phyloP scores from a whole-genome alignment of 2,797 vertebrate genomes.

The Tenualosa ilisha region DNA sequence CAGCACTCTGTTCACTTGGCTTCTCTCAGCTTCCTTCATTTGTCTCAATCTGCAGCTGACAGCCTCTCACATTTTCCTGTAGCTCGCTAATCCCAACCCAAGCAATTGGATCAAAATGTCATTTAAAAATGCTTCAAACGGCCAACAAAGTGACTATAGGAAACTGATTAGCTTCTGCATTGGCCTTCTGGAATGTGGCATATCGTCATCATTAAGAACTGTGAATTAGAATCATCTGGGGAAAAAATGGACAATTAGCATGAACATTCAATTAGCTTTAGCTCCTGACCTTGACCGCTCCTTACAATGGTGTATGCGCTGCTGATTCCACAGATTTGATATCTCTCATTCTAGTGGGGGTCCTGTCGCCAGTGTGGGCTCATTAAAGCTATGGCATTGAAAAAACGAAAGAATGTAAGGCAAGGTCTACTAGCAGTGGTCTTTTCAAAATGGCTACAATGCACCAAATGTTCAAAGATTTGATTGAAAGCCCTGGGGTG shows the following conservation, averaged over 20 bases:
- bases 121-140: neutral
- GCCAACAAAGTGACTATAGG: neutral
- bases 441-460: neutral
- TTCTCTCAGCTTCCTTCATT: neutral
- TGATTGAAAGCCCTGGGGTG: neutral
- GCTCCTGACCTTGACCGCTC: neutral
- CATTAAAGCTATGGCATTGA: neutral
- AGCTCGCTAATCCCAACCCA: neutral
- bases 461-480: neutral
- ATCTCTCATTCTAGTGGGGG: neutral
- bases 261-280: neutral
- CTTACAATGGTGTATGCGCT: neutral
- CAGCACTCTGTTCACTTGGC: neutral
- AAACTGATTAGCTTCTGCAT: neutral
- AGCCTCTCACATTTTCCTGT: neutral
- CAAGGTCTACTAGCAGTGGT: neutral
- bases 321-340: neutral
- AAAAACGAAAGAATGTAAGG: neutral
- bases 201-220: neutral
- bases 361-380: neutral
- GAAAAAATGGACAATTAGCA: neutral
- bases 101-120: neutral
- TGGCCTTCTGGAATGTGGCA: neutral
- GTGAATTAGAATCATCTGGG: neutral
- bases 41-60: neutral